Percentiles rank a stretch among this genome's conserved stretches.
Evolutionary conservation across 2,797 vertebrate species (phyloP).

Genomic region (Oceanodroma leucorhoa): DNA sequence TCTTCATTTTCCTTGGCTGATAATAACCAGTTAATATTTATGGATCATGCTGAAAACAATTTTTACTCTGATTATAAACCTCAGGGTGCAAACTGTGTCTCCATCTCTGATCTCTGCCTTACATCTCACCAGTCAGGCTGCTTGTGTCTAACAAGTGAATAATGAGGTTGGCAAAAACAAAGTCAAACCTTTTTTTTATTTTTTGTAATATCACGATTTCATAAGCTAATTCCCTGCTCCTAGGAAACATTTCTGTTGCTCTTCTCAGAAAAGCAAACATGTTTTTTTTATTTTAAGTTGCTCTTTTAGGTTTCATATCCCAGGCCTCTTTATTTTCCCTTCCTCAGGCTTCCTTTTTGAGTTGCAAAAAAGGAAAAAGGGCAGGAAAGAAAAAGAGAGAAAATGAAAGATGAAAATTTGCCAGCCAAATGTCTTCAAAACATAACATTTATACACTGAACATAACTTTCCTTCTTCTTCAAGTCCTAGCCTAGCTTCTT

Average conservation of each 20-base stretch:
- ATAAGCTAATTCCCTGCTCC: slow-evolving; percentile 6
- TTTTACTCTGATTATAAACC: slow-evolving; percentile 35
- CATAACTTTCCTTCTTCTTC: not conserved
- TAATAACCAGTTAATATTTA: not conserved
- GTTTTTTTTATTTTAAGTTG: not conserved
- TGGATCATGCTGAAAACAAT: not conserved
- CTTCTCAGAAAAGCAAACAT: slow-evolving; percentile 20
- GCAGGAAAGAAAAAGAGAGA: not conserved
- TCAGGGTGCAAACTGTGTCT: not conserved
- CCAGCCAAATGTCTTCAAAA: slow-evolving; percentile 14
- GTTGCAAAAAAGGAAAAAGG: slow-evolving; percentile 1
- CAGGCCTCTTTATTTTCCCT: not conserved
- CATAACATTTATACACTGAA: not conserved
- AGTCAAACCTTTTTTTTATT: not conserved
- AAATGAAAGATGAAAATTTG: slow-evolving; percentile 23
- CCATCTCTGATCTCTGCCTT: not conserved
- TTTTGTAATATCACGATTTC: not conserved
- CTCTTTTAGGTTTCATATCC: slow-evolving; percentile 18
- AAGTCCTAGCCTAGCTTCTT: not conserved
- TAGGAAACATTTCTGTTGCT: not conserved
- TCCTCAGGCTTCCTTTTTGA: slow-evolving; percentile 36
- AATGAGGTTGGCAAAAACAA: not conserved
- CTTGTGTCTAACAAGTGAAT: not conserved
- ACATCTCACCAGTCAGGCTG: not conserved
- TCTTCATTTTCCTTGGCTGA: not conserved